Percentiles rank a stretch among this genome's conserved stretches.
Evolutionary conservation across 2,797 vertebrate genomes (phyloP).

Genomic region (Crotalus adamanteus): DNA sequence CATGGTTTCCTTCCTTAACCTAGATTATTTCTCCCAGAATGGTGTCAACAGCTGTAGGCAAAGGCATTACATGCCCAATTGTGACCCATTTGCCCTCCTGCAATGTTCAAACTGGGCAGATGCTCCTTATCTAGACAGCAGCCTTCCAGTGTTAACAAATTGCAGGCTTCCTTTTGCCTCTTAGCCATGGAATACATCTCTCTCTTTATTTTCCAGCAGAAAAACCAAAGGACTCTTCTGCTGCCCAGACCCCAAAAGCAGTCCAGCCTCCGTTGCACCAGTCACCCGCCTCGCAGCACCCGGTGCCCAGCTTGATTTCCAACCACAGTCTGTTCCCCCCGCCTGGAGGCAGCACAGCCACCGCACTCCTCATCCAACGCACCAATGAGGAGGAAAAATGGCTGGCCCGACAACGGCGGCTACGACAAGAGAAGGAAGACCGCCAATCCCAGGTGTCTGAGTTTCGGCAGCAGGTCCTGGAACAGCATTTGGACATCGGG

Average conservation of each 20-base stretch:
- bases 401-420: conserved; percentile 90
- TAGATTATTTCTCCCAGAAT: neutral
- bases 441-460: conserved; percentile 96
- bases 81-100: neutral
- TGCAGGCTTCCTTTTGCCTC: too few species aligned
- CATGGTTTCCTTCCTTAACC: neutral
- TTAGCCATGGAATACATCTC: neutral
- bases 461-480: conserved; percentile 95
- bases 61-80: neutral
- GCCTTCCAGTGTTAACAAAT: neutral
- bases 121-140: neutral
- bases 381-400: conserved; percentile 96
- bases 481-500: conserved; percentile 92
- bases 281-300: conserved; percentile 78
- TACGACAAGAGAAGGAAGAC: conserved; percentile 96
- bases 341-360: conserved; percentile 74
- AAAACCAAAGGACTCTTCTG: conserved; percentile 86
- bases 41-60: neutral
- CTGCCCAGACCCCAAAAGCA: conserved; percentile 68
- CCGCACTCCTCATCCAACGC: conserved; percentile 86
- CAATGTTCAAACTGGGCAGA: neutral
- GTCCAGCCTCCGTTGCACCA: conserved; percentile 78
- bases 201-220: conserved; percentile 67
- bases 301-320: conserved; percentile 85
- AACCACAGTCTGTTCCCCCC: conserved; percentile 84